Evolutionary conservation across 2,113 vertebrate species (phyloP).

Genomic region (Peucedramus taeniatus): DNA sequence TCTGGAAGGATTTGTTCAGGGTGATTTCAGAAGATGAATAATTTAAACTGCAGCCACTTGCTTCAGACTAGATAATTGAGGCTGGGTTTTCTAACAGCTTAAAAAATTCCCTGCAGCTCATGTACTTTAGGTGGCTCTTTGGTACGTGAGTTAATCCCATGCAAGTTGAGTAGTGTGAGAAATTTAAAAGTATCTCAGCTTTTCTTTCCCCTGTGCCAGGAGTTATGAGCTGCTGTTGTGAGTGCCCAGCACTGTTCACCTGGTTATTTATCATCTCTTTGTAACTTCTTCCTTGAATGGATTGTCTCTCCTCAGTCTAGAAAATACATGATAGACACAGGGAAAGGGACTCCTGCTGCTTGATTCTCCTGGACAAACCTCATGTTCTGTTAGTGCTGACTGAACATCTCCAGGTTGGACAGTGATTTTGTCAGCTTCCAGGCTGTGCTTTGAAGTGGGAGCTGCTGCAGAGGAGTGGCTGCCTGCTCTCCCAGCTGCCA

Average conservation of each 20-base stretch:
- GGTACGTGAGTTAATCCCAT: neutral
- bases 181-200: neutral
- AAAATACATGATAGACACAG: fast-evolving
- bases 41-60: neutral
- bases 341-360: fast-evolving
- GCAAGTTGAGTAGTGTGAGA: neutral
- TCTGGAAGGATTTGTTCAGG: constrained; percentile 17
- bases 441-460: neutral
- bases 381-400: neutral
- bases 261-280: neutral
- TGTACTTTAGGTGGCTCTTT: neutral
- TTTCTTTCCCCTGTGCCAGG: neutral
- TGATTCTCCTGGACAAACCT: neutral
- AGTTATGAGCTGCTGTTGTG: neutral
- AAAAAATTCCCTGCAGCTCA: neutral
- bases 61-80: constrained; percentile 1
- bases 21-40: constrained; percentile 15
- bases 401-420: neutral
- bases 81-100: neutral
- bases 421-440: neutral
- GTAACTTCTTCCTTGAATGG: neutral
- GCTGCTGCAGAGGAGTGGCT: neutral
- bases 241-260: neutral
- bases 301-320: neutral
- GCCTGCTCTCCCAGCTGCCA: neutral